Conservation (phyloP, 1,140 invertebrate species). For the Condylostylus longicornis region DNA sequence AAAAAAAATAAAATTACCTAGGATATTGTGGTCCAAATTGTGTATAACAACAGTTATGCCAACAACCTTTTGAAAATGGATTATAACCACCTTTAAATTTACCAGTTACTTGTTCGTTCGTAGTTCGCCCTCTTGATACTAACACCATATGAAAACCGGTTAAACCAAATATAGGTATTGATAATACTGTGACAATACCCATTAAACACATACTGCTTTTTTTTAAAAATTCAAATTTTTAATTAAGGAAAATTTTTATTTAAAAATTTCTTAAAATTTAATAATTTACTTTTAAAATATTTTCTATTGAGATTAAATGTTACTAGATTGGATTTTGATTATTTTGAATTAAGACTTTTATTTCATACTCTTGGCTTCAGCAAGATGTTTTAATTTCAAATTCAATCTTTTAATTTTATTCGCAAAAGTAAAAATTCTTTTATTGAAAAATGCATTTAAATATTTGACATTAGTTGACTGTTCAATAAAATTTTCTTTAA, state of each 20-base stretch:
- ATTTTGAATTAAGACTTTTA: too few relatives aligned
- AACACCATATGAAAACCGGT: conserved; percentile 96
- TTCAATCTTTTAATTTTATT: too few relatives aligned
- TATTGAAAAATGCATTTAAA: too few relatives aligned
- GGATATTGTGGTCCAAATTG: conserved; percentile 94
- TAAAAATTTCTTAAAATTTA: background rate
- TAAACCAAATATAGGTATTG: conserved; percentile 93
- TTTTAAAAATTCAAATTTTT: too few relatives aligned
- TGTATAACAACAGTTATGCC: conserved; percentile 86
- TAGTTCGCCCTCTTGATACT: conserved; percentile 94
- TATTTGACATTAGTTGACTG: too few relatives aligned
- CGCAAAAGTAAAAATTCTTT: too few relatives aligned
- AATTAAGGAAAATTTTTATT: conserved; percentile 35
- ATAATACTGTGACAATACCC: conserved; percentile 73
- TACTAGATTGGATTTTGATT: too few relatives aligned
- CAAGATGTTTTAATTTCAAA: too few relatives aligned
- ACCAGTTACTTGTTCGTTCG: conserved; percentile 98
- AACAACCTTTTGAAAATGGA: conserved; percentile 88
- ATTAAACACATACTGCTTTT: conserved; percentile 72
- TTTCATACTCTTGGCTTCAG: too few relatives aligned
- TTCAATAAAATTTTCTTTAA: too few relatives aligned
- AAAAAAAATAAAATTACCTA: conserved; percentile 54
- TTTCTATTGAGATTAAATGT: too few relatives aligned
- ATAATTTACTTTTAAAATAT: too few relatives aligned
- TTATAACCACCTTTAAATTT: conserved; percentile 96